Base-by-base conservation (phyloP, 2,113 vertebrate genomes). In the Cynoglossus semilaevis region DNA sequence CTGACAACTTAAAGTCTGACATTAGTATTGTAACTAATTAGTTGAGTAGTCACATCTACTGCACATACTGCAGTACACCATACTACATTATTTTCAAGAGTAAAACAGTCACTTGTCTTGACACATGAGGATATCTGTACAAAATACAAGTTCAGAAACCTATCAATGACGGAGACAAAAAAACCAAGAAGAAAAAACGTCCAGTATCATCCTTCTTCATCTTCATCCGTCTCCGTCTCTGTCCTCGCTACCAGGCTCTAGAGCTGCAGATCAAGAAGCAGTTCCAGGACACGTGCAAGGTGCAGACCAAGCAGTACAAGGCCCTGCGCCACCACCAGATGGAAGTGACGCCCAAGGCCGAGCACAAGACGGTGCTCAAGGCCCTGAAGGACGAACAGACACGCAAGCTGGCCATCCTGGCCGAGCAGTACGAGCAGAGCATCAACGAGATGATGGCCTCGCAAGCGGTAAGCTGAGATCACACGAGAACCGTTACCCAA, bases 391-490 rank as follows among this genome's bases (percentile, higher is more conserved):
- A 99, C 0, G 96, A 99, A 92, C 97, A 99, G 93, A 99, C 96
- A 1, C 91, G 97, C 86, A 99, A 99, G 86, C 92, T 99, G 68
- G 96, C 96, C 91, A 96, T 98, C 87, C 91, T 99, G 88, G 97
- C 97, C 7, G 96, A 99, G 88, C 96, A 97, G 86, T 99, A 99
- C 0, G 97, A 99, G 90, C 96, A 99, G 92, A 99, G 95, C 90
- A 98, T 99, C 90, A 99, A 99, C 0, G 95, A 98, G 87, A 99
- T 99, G 97, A 98, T 99, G 96, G 96, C 96, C 63, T 98, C 95
- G 0, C 97, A 99, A 83, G 97, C 97, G 90, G 96, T 98, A 85
- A 91, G 93, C 29, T 9, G 29, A 49, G 22, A 44, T 0, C 47
- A 0, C 1, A 10, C 3, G 8, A 19, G n/a, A 5, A 19, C 9